Percentiles rank a stretch among this genome's conserved stretches.
phyloP scores from a whole-genome alignment of 2,113 vertebrate genomes.

The Pleuronectes platessa region DNA sequence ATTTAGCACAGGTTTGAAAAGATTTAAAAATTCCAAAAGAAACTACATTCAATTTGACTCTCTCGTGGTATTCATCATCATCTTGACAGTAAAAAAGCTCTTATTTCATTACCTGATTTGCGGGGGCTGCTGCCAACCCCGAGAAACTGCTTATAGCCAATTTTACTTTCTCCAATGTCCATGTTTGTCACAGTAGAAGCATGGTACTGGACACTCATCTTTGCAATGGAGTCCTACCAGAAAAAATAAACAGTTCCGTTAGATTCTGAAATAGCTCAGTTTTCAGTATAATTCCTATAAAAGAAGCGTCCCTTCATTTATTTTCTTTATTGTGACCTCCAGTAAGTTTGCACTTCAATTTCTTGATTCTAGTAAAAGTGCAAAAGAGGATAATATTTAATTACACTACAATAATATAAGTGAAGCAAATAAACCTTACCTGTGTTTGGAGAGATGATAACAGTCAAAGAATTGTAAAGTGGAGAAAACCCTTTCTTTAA shows the following conservation, averaged over 20 bases:
- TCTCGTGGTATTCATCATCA: background rate
- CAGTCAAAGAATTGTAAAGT: background rate
- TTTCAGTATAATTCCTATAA: background rate
- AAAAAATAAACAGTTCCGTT: background rate
- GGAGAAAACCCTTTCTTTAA: background rate
- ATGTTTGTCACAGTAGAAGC: slow-evolving; percentile 34
- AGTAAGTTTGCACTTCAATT: background rate
- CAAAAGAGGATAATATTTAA: background rate
- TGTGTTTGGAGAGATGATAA: background rate
- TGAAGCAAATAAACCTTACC: slow-evolving; percentile 39
- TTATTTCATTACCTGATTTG: slow-evolving; percentile 52
- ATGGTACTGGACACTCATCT: slow-evolving; percentile 54
- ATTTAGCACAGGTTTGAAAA: no score
- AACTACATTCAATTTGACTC: no score
- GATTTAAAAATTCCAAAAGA: no score
- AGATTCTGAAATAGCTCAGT: background rate
- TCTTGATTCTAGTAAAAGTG: background rate
- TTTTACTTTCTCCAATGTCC: slow-evolving; percentile 38
- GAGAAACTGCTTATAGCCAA: slow-evolving; percentile 36
- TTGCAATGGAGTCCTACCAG: background rate
- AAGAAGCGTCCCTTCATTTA: background rate
- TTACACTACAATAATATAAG: background rate
- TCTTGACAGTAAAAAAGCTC: background rate
- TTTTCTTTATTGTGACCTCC: background rate
- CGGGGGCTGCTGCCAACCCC: slow-evolving; percentile 18